Percentiles rank a stretch among this genome's conserved stretches.
Evolutionary conservation across 2,888 invertebrate genomes (phyloP).

Genomic region (Acleris emargana): DNA sequence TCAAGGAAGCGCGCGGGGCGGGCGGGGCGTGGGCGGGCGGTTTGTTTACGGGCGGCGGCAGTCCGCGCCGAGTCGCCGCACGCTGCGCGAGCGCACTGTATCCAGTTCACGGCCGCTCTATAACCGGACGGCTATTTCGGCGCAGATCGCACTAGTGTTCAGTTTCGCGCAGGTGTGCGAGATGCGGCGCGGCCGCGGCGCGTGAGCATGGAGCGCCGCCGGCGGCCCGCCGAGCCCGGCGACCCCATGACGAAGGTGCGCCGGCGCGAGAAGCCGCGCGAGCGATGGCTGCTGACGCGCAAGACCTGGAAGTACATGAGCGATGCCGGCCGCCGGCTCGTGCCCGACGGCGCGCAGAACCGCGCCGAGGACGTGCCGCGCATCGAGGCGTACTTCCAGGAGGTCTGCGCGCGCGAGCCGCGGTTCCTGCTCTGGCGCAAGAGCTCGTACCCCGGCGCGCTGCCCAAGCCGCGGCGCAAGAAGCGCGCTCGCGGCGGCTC

Average conservation of each 20-base stretch:
- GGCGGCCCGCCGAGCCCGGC: constrained; percentile 69
- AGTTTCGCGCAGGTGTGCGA: constrained; percentile 70
- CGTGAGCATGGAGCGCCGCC: constrained; percentile 71
- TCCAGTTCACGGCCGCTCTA: constrained; percentile 82
- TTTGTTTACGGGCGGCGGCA: constrained; percentile 48
- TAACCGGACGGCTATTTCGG: constrained; percentile 79
- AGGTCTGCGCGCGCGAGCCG: constrained; percentile 90
- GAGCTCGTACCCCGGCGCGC: constrained; percentile 90
- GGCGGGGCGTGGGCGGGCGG: constrained; percentile 36
- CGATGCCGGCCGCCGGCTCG: constrained; percentile 93
- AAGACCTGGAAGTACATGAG: constrained; percentile 97
- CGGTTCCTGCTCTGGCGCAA: constrained; percentile 92
- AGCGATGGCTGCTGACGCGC: constrained; percentile 93
- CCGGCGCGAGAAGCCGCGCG: constrained; percentile 86
- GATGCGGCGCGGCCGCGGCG: constrained; percentile 51
- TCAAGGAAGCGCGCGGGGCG: constrained; percentile 54
- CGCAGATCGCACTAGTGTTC: constrained; percentile 73
- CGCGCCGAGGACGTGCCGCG: constrained; percentile 90
- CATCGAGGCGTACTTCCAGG: constrained; percentile 93
- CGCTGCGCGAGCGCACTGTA: constrained; percentile 67
- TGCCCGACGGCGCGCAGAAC: constrained; percentile 91
- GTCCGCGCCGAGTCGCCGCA: constrained; percentile 53
- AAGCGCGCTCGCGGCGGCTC: constrained; percentile 86
- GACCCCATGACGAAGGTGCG: constrained; percentile 84
- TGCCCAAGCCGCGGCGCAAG: constrained; percentile 83